phyloP scores from a whole-genome alignment of 2,113 vertebrate species.

The Plecotus auritus region DNA sequence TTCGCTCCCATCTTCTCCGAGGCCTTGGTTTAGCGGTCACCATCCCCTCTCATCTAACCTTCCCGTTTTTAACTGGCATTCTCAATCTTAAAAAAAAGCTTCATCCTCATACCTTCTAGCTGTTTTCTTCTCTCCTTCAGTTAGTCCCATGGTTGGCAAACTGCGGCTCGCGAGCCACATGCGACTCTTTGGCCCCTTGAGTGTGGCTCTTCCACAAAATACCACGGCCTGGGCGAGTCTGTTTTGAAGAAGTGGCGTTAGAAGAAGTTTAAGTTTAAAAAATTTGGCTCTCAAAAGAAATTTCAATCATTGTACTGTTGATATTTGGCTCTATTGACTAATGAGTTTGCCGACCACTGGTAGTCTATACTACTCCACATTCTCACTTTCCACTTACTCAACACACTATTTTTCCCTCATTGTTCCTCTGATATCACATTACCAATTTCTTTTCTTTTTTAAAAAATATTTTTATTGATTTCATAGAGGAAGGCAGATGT shows the following conservation, averaged over 20 bases:
- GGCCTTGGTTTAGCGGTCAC: background rate
- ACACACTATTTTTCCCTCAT: background rate
- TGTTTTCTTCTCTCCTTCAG: background rate
- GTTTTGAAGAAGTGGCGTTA: too few species aligned
- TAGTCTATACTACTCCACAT: background rate
- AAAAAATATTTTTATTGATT: too few species aligned
- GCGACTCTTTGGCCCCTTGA: too few species aligned
- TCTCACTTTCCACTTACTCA: background rate
- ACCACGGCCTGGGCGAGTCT: too few species aligned
- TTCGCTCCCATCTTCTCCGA: background rate
- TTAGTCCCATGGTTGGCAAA: background rate
- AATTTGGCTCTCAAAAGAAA: too few species aligned
- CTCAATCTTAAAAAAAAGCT: background rate
- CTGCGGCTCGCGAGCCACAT: too few species aligned
- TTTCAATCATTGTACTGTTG: too few species aligned
- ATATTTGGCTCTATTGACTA: too few species aligned
- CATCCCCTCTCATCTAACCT: background rate
- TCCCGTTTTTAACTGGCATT: background rate
- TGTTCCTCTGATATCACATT: background rate
- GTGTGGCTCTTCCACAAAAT: too few species aligned
- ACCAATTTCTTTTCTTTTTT: background rate
- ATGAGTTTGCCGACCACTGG: too few species aligned
- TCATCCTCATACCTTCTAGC: background rate
- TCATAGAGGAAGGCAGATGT: too few species aligned
- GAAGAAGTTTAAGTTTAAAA: too few species aligned